A percentile compares a stretch with the other conserved stretches of the same genome.
Evolutionary conservation across 2,888 invertebrate genomes (phyloP).

Genomic region (Tupiocoris notatus): DNA sequence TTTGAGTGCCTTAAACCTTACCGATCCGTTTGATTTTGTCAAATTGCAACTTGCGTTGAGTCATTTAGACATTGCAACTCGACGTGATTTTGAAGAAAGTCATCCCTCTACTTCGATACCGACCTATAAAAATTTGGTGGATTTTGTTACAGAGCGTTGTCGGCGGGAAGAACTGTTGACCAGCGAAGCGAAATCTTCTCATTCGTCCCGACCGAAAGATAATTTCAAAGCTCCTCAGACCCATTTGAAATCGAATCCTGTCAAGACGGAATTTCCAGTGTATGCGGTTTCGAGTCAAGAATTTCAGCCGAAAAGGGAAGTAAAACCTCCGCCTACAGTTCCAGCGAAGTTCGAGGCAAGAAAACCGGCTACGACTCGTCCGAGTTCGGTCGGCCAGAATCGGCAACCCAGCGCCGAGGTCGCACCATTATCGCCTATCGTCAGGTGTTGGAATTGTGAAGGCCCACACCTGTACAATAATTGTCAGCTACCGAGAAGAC

Average conservation of each 20-base stretch:
- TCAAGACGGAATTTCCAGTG: too few relatives aligned
- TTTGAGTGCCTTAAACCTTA: background rate
- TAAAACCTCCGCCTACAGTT: too few relatives aligned
- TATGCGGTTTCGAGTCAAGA: too few relatives aligned
- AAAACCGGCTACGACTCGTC: background rate
- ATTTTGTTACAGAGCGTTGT: background rate
- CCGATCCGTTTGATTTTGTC: conserved; percentile 15
- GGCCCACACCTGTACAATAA: conserved; percentile 11
- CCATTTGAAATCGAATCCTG: too few relatives aligned
- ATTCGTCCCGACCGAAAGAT: background rate
- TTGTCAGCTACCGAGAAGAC: conserved; percentile 6
- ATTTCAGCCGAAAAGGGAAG: too few relatives aligned
- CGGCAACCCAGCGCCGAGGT: too few relatives aligned
- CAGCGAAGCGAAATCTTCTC: background rate
- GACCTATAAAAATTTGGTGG: conserved; percentile 2
- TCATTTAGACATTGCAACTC: conserved; percentile 10
- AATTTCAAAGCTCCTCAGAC: background rate
- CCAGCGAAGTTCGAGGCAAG: too few relatives aligned
- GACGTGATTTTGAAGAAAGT: conserved; percentile 21
- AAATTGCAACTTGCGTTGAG: conserved; percentile 18
- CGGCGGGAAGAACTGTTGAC: conserved; percentile 21
- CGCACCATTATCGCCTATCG: background rate
- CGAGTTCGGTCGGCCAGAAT: background rate
- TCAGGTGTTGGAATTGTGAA: conserved; percentile 21
- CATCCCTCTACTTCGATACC: background rate